Evolutionary conservation across 2,888 invertebrate species (phyloP).

Genomic region (Cerastis rubricosa): DNA sequence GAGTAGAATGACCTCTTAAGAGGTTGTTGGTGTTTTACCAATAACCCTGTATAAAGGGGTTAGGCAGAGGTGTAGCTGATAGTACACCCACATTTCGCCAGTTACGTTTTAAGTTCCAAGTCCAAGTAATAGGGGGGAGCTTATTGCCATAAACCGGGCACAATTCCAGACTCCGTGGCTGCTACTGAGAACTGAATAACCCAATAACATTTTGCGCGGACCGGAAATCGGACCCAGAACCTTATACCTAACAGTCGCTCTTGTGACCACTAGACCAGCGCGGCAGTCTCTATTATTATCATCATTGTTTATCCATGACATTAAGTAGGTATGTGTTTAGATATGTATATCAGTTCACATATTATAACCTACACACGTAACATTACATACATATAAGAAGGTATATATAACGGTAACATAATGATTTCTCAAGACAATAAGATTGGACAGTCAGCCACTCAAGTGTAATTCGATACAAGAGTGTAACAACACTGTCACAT

Average conservation of each 20-base stretch:
- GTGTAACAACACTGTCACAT: slow-evolving; percentile 16
- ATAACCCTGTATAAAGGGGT: too few relatives aligned
- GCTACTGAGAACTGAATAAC: background rate
- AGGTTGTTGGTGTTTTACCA: too few relatives aligned
- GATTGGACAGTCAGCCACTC: slow-evolving; percentile 15
- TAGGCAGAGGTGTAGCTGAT: too few relatives aligned
- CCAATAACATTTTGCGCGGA: background rate
- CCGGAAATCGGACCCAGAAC: background rate
- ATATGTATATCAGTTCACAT: background rate
- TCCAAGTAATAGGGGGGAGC: background rate
- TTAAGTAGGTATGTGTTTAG: background rate
- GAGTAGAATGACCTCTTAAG: too few relatives aligned
- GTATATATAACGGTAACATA: background rate
- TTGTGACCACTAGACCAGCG: background rate
- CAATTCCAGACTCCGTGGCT: background rate
- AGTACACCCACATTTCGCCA: background rate
- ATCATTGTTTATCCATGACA: background rate
- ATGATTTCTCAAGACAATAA: slow-evolving; percentile 8
- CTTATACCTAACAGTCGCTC: background rate
- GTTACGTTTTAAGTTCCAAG: background rate
- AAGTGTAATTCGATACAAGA: slow-evolving; percentile 30
- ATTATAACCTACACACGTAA: too few relatives aligned
- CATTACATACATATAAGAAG: background rate
- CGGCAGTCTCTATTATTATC: background rate
- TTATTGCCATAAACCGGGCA: too few relatives aligned